A percentile compares a stretch with the other conserved stretches of the same genome.
Conservation (phyloP, 1,140 invertebrate genomes). For the Solen grandis region DNA sequence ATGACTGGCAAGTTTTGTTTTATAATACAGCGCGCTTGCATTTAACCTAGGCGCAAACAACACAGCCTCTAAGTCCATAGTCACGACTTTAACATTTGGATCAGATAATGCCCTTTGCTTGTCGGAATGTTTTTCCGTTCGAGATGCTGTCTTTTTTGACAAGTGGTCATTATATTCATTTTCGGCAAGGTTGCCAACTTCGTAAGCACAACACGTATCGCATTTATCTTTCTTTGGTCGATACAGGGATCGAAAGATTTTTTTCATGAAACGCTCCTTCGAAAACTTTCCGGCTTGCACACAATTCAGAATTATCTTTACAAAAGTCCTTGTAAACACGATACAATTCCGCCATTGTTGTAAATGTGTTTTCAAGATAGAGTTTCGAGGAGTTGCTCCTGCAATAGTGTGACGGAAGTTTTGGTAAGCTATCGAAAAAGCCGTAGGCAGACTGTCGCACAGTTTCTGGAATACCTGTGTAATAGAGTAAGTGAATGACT, state of each 20-base stretch:
- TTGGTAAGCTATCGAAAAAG: neutral
- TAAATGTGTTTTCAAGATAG: neutral
- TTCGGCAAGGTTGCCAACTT: constrained; percentile 37
- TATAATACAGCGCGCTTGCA: constrained; percentile 80
- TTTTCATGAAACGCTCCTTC: neutral
- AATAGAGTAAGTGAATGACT: too few relatives aligned
- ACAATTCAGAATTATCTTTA: neutral
- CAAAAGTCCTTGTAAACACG: neutral
- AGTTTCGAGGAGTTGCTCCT: neutral
- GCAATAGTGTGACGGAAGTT: constrained; percentile 6
- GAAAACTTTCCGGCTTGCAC: neutral
- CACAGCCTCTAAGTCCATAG: constrained; percentile 77
- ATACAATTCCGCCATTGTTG: neutral
- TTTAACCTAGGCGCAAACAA: constrained; percentile 76
- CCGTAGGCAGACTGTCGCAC: neutral
- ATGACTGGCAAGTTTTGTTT: constrained; percentile 79
- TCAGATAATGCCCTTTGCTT: neutral
- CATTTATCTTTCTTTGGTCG: constrained; percentile 47
- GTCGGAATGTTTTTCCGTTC: neutral
- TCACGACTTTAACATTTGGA: constrained; percentile 22
- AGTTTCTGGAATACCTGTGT: too few relatives aligned
- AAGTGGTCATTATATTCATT: constrained; percentile 19
- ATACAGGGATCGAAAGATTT: constrained; percentile 5
- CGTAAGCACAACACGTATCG: constrained; percentile 36
- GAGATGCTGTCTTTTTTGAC: constrained; percentile 20